Base-by-base conservation (phyloP, 2,888 invertebrate species). In the Monopis laevigella region DNA sequence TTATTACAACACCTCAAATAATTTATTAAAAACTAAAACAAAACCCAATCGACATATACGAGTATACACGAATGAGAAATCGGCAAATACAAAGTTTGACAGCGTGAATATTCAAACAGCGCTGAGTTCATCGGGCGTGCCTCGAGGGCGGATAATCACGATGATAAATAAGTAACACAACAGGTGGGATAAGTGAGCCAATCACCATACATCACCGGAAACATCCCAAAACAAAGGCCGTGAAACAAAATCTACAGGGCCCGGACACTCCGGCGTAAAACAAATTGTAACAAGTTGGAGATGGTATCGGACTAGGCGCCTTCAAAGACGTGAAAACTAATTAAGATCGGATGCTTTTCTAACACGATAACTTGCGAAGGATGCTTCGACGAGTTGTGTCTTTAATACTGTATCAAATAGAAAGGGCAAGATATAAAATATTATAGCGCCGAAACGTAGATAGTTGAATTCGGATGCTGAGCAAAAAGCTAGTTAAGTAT, bases 271-370 rank as follows among this genome's bases (percentile, higher is more conserved):
- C 65, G 67, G 71, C 66, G 71, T 65, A 68, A 74, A 78, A 80
- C 80, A 77, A 78, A 80, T 78, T 74, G 74, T 75, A 72, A 65
- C 69, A 75, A 73, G 69, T 70, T 65, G 58, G 63, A 66, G 78
- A 80, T 80, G 56, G 61, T 78, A 80, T 80, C 80, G 58, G 54
- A 50, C 69, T 69, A 78, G 77, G 70, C 74, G 73, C 71, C 74
- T 72, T 74, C 64, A 69, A 71, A 75, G 68, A 75, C 66, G 73
- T 75, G 74, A 78, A 75, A 80, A 77, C 74, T 80, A 80, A 80
- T 80, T 80, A 80, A 78, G 80, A 80, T 80, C 77, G 69, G 66
- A 59, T 62, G 73, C 69, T 78, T 77, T 77, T 72, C 78, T 73
- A 68, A 59, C 63, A 65, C 73, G 80, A 80, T 80, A 80, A 75